These are phyloP conservation scores for Muscicapa comitata DNA, from an alignment of 2,797 vertebrate species.

Conservation along the genomic window DNA sequence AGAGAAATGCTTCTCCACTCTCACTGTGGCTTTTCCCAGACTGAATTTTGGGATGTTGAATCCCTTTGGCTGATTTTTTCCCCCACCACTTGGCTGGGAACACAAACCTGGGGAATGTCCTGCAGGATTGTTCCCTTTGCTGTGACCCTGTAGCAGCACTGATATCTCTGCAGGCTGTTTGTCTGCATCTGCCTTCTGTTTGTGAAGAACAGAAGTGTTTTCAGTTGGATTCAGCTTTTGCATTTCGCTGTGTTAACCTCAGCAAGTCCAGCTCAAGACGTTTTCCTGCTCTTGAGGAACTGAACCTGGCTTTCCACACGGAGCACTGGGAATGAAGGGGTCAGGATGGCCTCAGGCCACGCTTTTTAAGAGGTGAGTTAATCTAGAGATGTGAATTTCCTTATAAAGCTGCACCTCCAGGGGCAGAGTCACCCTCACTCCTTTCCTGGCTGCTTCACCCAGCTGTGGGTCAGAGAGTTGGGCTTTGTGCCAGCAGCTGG, in stretches of 20 bases:
- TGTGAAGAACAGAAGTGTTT: background rate
- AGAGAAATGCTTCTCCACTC: background rate
- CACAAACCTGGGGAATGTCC: rapidly evolving
- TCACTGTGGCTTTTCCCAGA: background rate
- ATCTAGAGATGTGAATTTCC: background rate
- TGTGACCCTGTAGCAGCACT: background rate
- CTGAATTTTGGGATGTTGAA: background rate
- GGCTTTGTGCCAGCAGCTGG: background rate
- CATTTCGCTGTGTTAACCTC: rapidly evolving
- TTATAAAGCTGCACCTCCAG: rapidly evolving
- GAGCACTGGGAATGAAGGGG: background rate
- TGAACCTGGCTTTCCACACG: background rate
- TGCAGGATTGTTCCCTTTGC: background rate
- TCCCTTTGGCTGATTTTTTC: background rate
- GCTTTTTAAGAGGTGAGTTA: background rate
- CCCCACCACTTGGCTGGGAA: rapidly evolving
- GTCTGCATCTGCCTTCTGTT: background rate
- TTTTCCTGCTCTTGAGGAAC: background rate
- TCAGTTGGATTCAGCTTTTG: background rate
- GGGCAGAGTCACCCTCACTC: rapidly evolving
- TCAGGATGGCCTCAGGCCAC: background rate
- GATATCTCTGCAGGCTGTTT: background rate
- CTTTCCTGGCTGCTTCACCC: rapidly evolving
- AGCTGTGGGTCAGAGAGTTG: background rate
- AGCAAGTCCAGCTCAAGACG: background rate